Evolutionary conservation across 2,113 vertebrate genomes (phyloP), one percentile per base, ranked within the genome.

Genomic region (Piaya cayana): DNA sequence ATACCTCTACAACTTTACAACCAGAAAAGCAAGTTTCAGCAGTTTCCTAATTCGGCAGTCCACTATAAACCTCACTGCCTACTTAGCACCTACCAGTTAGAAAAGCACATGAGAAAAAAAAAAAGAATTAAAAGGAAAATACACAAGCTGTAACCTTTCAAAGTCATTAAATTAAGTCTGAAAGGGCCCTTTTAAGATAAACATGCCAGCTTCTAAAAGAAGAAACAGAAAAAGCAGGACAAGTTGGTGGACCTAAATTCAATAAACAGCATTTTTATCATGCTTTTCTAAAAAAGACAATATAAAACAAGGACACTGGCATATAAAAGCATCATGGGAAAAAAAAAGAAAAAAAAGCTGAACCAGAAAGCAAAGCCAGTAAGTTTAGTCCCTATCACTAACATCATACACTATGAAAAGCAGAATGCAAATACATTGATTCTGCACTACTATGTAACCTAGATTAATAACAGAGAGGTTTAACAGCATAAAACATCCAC

Each of bases 221-320:
- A 94, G 87, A 84, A 96, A 62, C 81, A 82, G 53, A 90, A 90
- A 88, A 82, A 76, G 50, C 70, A 85, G 19, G 29, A 49, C 58
- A 71, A 89, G 72, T 32, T 37, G 36, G 68, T 80, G 42, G 59
- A 88, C 72, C 6, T 42, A 74, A 75, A 63, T 86, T 93, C 72
- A 93, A 91, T 60, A 95, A 86, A 89, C 60, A 82, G 62, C 56
- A 95, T 95, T 95, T 95, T 92, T 89, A 79, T 45, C 81, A 64
- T 72, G 74, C 83, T 84, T 91, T 89, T 80, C 91, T 84, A 71
- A 92, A 96, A 90, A 93, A 70, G 58, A 76, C 32, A 32, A 6
- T 49, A 89, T 81, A 88, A 95, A 94, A 56, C 64, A 82, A 86
- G 79, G 37, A 37, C 15, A 55, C 8, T 86, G 50, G 59, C 68